Base-by-base conservation (phyloP, 2,888 invertebrate genomes). In the Teleogryllus oceanicus region DNA sequence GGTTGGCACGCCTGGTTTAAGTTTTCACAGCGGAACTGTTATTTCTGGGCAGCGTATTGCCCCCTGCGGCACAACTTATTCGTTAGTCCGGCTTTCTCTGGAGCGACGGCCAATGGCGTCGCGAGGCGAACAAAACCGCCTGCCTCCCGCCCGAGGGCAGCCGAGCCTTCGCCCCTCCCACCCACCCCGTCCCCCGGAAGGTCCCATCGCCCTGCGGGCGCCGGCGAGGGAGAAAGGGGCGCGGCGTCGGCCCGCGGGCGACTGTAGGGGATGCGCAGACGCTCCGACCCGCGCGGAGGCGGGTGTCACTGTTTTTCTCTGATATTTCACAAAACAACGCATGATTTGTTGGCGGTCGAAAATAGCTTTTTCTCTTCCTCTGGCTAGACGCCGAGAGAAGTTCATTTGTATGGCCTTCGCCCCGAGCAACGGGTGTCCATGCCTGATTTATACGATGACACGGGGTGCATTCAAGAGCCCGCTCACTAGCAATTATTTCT, bases 291-390 rank as follows among this genome's bases (percentile, higher is more conserved):
- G 37, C 37, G 37, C 37, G 37, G 37, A 37, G 37, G 37, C 37
- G 37, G 37, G 62, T 62, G 62, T 62, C 62, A n/a, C 62, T 13
- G 62, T n/a, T 62, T 62, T 62, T 62, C 62, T 62, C 62, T 62
- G 62, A 62, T 62, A 62, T 62, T 62, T 62, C 62, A 62, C 62
- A 62, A 62, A 62, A 62, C 62, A 62, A 62, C 62, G 62, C 62
- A 12, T 62, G 62, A 62, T 62, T 62, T 62, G 62, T 62, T 62
- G 62, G 62, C 62, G 13, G 13, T 62, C 62, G 62, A 62, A 62
- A 62, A 62, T 62, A 3, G 62, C 62, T 62, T 62, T 62, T 62
- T 62, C 62, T n/a, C n/a, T 62, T 62, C n/a, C 62, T n/a, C 62
- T 13, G 16, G 62, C 16, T n/a, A 62, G 62, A 62, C 16, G 62